A percentile compares a stretch with the other conserved stretches of the same genome.
Conservation (phyloP, 2,797 vertebrate species). For the Pteropus rufus region DNA sequence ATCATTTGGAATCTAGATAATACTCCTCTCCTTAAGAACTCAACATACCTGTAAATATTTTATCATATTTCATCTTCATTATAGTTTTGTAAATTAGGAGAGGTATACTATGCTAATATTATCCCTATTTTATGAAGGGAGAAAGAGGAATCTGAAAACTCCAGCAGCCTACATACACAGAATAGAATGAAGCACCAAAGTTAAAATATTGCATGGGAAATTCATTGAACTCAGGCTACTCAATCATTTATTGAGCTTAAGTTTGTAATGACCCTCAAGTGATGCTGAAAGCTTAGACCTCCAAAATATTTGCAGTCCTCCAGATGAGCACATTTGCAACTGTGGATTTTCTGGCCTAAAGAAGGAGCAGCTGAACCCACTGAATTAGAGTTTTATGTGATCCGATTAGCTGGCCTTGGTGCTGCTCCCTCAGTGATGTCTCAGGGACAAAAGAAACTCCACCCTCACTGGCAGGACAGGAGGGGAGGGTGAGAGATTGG, state of each 20-base stretch:
- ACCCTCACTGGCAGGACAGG: neutral
- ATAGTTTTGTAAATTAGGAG: neutral
- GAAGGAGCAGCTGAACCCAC: neutral
- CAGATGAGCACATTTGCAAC: neutral
- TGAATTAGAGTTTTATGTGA: neutral
- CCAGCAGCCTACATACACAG: neutral
- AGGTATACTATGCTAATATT: neutral
- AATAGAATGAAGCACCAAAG: neutral
- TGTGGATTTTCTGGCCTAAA: neutral
- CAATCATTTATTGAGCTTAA: neutral
- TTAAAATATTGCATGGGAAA: neutral
- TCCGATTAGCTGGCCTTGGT: neutral
- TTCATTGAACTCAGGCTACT: neutral
- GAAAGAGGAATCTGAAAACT: neutral
- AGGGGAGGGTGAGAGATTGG: neutral
- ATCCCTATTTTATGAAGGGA: conserved; percentile 3
- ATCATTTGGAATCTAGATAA: neutral
- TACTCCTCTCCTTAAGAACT: neutral
- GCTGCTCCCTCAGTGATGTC: neutral
- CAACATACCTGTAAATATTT: neutral
- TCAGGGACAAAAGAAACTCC: neutral
- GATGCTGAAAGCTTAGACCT: neutral
- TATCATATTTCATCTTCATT: neutral
- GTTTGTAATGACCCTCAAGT: neutral
- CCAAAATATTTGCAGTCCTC: neutral